Percentiles rank a stretch among this genome's conserved stretches.
Evolutionary conservation across 2,113 vertebrate species (phyloP).

Genomic region (Synodontis membranacea): DNA sequence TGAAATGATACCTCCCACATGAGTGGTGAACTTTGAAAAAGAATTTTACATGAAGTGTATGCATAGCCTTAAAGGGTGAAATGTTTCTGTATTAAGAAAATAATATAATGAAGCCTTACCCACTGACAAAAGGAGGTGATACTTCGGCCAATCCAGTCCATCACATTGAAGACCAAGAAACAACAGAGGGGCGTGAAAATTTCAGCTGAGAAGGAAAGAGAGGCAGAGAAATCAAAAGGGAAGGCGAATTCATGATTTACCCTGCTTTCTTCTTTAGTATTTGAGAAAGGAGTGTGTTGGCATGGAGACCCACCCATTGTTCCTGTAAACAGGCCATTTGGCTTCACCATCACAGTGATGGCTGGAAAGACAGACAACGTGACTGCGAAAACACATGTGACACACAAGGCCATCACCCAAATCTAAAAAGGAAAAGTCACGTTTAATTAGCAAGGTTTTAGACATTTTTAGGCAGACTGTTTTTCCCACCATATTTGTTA

Average conservation of each 20-base stretch:
- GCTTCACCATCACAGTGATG: conserved; percentile 74
- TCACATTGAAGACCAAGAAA: conserved; percentile 84
- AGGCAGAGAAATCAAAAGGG: neutral
- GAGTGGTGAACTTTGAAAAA: neutral
- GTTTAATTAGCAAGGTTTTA: too few relatives aligned
- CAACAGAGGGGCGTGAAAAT: conserved; percentile 88
- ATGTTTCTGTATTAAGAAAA: neutral
- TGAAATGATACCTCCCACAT: neutral
- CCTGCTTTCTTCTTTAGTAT: neutral
- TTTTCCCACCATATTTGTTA: too few relatives aligned
- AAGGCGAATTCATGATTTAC: neutral
- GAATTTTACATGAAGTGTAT: neutral
- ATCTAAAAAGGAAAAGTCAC: conserved; percentile 72
- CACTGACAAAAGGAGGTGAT: conserved; percentile 79
- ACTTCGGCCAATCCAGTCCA: conserved; percentile 83
- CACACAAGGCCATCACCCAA: conserved; percentile 80
- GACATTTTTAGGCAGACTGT: too few relatives aligned
- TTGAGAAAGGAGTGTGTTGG: neutral
- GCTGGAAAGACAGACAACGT: conserved; percentile 87
- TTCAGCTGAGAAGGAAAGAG: conserved; percentile 60
- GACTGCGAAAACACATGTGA: conserved; percentile 82
- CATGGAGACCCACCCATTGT: conserved; percentile 16
- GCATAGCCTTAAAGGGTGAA: neutral
- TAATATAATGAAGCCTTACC: conserved; percentile 71
- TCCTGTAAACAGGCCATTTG: conserved; percentile 63